These are phyloP conservation scores for Calliphora vicina DNA, from an alignment of 1,140 invertebrate species.

Conservation along the genomic window DNA sequence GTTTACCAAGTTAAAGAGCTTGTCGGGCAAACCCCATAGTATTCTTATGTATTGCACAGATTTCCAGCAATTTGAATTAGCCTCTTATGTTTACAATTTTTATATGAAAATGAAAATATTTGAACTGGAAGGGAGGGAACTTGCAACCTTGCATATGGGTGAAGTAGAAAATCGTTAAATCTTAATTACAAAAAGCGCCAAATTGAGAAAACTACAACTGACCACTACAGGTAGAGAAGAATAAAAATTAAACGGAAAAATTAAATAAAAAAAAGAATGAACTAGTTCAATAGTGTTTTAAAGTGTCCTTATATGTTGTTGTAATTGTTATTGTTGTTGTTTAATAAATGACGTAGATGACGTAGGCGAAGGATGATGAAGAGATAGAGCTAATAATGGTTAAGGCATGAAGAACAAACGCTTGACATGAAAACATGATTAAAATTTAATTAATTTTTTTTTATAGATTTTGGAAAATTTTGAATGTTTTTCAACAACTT, in stretches of 20 bases:
- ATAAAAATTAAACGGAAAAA: neutral
- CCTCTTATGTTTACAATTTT: too few relatives aligned
- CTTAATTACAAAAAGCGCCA: too few relatives aligned
- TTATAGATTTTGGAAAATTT: slow-evolving; percentile 7
- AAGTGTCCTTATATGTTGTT: neutral
- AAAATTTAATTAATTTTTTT: slow-evolving; percentile 3
- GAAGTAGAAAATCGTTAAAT: too few relatives aligned
- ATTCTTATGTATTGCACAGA: too few relatives aligned
- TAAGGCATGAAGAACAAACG: slow-evolving; percentile 36
- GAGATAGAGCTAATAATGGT: slow-evolving; percentile 32
- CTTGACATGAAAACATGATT: slow-evolving; percentile 13
- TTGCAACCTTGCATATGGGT: too few relatives aligned
- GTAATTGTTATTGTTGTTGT: neutral
- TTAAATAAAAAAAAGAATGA: neutral
- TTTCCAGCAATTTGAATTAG: too few relatives aligned
- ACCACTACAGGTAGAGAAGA: too few relatives aligned
- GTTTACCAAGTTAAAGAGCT: too few relatives aligned
- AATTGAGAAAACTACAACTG: too few relatives aligned
- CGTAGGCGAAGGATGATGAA: slow-evolving; percentile 24
- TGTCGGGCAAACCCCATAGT: too few relatives aligned
- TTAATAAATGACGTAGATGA: neutral
- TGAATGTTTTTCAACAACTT: neutral
- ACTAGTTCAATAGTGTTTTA: neutral
- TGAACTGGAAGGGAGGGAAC: too few relatives aligned
- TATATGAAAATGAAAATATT: too few relatives aligned